Conservation (phyloP, 2,888 invertebrate species). For the Polymixis lichenea region DNA sequence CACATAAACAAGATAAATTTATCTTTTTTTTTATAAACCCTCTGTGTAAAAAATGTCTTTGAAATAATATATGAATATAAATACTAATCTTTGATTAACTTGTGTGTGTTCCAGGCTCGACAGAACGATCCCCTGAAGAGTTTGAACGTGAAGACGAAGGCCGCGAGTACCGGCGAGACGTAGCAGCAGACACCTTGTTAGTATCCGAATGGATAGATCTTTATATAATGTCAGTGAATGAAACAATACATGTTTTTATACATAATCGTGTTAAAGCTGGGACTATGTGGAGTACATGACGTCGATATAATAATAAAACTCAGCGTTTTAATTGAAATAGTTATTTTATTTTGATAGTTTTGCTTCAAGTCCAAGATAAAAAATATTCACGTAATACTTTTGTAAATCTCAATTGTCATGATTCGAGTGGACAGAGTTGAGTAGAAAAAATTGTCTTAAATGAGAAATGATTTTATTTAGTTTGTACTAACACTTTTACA, state of each 20-base stretch:
- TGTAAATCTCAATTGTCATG: not conserved
- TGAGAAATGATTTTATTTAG: no score
- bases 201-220: constrained; percentile 71
- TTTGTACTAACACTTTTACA: no score
- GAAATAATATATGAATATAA: not conserved
- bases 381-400: not conserved
- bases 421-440: not conserved
- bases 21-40: no score
- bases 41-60: no score
- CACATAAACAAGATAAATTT: no score
- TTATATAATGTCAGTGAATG: constrained; percentile 41
- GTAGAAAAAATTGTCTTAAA: not conserved
- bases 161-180: constrained; percentile 73
- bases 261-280: constrained; percentile 62
- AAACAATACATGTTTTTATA: constrained; percentile 58
- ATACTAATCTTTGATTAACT: not conserved
- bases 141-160: constrained; percentile 91
- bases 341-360: constrained; percentile 30
- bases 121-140: constrained; percentile 92
- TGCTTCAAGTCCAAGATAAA: no score
- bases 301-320: constrained; percentile 19
- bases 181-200: constrained; percentile 81
- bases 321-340: constrained; percentile 7
- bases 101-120: constrained; percentile 87
- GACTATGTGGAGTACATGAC: constrained; percentile 43